Percentiles rank a stretch among this genome's conserved stretches.
These are phyloP conservation scores for Alectoris magna DNA, from an alignment of 2,797 vertebrate genomes.

Conservation along the genomic window DNA sequence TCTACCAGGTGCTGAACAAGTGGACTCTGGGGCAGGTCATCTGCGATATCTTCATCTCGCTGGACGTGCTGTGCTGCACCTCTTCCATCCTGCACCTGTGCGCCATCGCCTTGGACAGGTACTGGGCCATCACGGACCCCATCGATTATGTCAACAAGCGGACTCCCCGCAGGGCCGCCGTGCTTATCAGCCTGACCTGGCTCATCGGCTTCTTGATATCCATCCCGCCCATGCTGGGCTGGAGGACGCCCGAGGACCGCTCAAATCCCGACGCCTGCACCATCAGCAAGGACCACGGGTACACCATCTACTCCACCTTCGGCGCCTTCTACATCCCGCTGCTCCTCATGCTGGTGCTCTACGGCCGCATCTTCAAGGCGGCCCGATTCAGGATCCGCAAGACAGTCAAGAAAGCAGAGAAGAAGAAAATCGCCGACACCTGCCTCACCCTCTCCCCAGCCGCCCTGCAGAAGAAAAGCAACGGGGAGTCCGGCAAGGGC, in stretches of 20 bases:
- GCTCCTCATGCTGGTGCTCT: constrained; percentile 95
- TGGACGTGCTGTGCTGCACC: constrained; percentile 97
- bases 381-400: constrained; percentile 96
- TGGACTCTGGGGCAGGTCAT: constrained; percentile 96
- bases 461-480: constrained; percentile 82
- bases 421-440: constrained; percentile 63
- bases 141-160: constrained; percentile 98
- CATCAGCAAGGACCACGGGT: constrained; percentile 96
- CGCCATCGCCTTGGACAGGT: constrained; percentile 97
- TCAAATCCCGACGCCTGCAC: constrained; percentile 92
- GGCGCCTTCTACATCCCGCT: constrained; percentile 98
- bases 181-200: constrained; percentile 95
- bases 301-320: constrained; percentile 98
- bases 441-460: constrained; percentile 81
- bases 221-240: constrained; percentile 97
- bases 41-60: constrained; percentile 95
- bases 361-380: constrained; percentile 94
- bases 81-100: constrained; percentile 98
- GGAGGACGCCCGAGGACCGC: constrained; percentile 95
- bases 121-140: constrained; percentile 98
- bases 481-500: constrained; percentile 81
- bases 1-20: constrained; percentile 97
- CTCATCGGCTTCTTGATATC: constrained; percentile 96
- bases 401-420: constrained; percentile 90
- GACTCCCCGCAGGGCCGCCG: constrained; percentile 91